Conservation (phyloP, 2,888 invertebrate species). For the Mythimna ferrago region DNA sequence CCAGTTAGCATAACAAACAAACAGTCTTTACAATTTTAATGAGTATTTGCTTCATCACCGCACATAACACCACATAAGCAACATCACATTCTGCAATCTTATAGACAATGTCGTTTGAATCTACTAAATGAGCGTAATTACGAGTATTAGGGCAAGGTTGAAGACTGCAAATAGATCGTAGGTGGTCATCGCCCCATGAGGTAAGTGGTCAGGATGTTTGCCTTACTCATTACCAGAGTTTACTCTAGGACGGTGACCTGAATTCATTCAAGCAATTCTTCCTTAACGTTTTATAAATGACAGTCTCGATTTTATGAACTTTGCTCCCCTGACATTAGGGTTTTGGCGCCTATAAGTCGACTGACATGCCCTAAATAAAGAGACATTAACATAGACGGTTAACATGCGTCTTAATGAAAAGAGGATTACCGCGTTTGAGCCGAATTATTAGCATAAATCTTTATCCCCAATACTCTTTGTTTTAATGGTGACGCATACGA, state of each 20-base stretch:
- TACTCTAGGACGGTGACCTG: slow-evolving; percentile 47
- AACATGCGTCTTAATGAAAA: slow-evolving; percentile 44
- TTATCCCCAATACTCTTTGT: slow-evolving; percentile 47
- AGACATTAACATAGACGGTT: slow-evolving; percentile 38
- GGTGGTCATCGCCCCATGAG: slow-evolving; percentile 48
- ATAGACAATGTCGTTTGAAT: slow-evolving; percentile 2
- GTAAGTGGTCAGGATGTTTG: slow-evolving; percentile 54
- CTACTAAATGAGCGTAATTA: slow-evolving; percentile 15
- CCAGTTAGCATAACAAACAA: slow-evolving; percentile 61
- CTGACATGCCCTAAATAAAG: slow-evolving; percentile 50
- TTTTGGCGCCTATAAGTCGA: slow-evolving; percentile 42
- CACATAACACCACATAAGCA: slow-evolving; percentile 38
- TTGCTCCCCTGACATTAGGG: slow-evolving; percentile 37
- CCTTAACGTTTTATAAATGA: slow-evolving; percentile 45
- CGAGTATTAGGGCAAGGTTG: slow-evolving; percentile 30
- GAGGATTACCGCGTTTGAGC: slow-evolving; percentile 38
- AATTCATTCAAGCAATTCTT: slow-evolving; percentile 43
- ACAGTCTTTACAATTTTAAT: slow-evolving; percentile 65
- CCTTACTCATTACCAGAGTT: slow-evolving; percentile 48
- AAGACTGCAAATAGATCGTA: slow-evolving; percentile 33
- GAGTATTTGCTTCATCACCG: slow-evolving; percentile 52
- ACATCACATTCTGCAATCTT: slow-evolving; percentile 30
- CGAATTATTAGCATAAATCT: slow-evolving; percentile 51
- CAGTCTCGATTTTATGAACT: slow-evolving; percentile 38
- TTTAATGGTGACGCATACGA: slow-evolving; percentile 46